Conservation (phyloP, 2,797 vertebrate species). For the Hydrocynus forskahlii region DNA sequence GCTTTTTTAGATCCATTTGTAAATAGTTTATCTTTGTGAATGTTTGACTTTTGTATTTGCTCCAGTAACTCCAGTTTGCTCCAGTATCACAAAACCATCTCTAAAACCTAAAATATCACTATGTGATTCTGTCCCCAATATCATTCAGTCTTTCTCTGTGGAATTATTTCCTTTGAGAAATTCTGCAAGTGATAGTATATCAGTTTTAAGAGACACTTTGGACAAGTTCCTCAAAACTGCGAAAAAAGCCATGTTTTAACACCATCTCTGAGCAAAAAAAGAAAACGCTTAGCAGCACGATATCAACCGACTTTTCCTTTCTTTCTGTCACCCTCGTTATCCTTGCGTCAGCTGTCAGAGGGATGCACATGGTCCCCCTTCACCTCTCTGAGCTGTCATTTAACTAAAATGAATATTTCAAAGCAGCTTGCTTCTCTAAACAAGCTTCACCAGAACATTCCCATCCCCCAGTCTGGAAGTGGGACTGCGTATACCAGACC, state of each 20-base stretch:
- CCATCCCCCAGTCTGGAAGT: neutral
- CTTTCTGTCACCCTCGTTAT: conserved; percentile 36
- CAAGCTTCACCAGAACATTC: conserved; percentile 32
- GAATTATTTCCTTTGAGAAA: neutral
- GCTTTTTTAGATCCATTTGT: no score
- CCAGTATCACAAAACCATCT: neutral
- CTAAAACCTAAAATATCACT: neutral
- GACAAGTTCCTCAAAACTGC: conserved; percentile 1
- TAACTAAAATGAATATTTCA: conserved; percentile 38
- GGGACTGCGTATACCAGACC: neutral
- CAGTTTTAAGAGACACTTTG: neutral
- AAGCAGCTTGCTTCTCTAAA: conserved; percentile 44
- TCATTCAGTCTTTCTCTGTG: neutral
- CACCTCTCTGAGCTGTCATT: conserved; percentile 40
- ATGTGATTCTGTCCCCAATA: neutral
- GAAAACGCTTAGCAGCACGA: conserved; percentile 33
- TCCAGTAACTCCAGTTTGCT: neutral
- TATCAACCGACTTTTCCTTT: conserved; percentile 19
- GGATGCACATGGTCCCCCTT: conserved; percentile 11
- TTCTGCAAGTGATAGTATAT: neutral
- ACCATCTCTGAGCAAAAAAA: conserved; percentile 23
- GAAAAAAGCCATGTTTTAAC: conserved; percentile 7
- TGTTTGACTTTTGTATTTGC: neutral
- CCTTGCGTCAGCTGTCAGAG: conserved; percentile 44
- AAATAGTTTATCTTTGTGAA: neutral